Percentiles rank a stretch among this genome's conserved stretches.
Conservation (phyloP, 1,140 invertebrate species). For the Reticulitermes speratus region DNA sequence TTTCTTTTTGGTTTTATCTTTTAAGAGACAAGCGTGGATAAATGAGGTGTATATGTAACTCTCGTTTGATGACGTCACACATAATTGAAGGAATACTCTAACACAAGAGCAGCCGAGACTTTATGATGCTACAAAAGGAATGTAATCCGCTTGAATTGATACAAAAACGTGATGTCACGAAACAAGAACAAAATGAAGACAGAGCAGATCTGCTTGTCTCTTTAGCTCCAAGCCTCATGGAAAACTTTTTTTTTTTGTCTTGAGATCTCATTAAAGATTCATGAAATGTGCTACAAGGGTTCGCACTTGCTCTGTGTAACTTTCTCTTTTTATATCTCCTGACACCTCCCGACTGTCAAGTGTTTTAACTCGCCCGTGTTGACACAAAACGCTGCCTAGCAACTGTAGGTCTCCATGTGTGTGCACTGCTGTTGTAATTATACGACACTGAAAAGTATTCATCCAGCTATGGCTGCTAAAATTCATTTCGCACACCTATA, state of each 20-base stretch:
- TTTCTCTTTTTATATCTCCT: slow-evolving; percentile 4
- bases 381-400: background rate
- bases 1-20: too few relatives aligned
- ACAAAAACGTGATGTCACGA: background rate
- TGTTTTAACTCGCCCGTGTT: background rate
- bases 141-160: too few relatives aligned
- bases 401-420: background rate
- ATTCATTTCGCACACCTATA: background rate
- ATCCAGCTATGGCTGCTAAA: background rate
- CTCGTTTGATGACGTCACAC: too few relatives aligned
- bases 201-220: background rate
- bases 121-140: too few relatives aligned
- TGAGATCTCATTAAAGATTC: slow-evolving; percentile 13
- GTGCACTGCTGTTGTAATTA: background rate
- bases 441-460: background rate
- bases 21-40: too few relatives aligned
- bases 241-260: slow-evolving; percentile 12
- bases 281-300: slow-evolving; percentile 15
- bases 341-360: background rate
- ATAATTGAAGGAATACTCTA: too few relatives aligned
- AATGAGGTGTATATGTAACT: too few relatives aligned
- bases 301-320: slow-evolving; percentile 11
- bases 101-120: too few relatives aligned
- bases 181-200: background rate
- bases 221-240: background rate